Base-by-base conservation (phyloP, 2,797 vertebrate genomes). In the Denticeps clupeoides region DNA sequence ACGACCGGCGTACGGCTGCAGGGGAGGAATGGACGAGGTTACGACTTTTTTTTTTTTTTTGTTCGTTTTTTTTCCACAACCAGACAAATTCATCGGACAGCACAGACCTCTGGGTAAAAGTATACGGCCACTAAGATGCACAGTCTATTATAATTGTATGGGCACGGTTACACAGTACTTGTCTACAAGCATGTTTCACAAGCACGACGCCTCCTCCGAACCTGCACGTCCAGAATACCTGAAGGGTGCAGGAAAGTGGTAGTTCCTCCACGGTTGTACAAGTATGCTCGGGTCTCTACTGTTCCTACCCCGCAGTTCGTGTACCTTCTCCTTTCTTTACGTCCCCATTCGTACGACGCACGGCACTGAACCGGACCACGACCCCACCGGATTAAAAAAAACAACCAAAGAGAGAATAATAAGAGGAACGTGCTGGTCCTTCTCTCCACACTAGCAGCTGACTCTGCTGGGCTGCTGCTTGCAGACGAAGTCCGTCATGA, bases 401-500 rank as follows among this genome's bases (percentile, higher is more conserved):
- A n/a, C n/a, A n/a, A n/a, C 71, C 77, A 80, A 80, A 82, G 18
- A 42, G 40, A 2, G 2, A 27, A 26, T 16, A 28, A 44, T 25
- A 24, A 25, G 1, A 6, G 12, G 4, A 25, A 31, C 25, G 27
- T 35, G 40, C 26, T 48, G 44, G 25, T 58, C 54, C 51, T 35
- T 26, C 12, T 21, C 1, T 21, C 12, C 31, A 24, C 18, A 64
- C 81, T 83, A 89, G 72, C 87, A 89, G 81, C 83, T 89, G 69
- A 89, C 87, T 82, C 87, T 73, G 67, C 86, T 87, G 38, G 86
- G 84, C 72, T 89, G 87, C 75, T 89, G 87, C 81, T 89, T 89
- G 74, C 86, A 89, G 74, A 89, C 86, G 66, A 88, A 88, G 79
- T 89, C 87, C 58, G 87, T 88, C 85, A 89, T 83, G 66, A 89